Evolutionary conservation across 92 coral and sea anemone species (phyloP).

Genomic region (Paragorgia papillata): DNA sequence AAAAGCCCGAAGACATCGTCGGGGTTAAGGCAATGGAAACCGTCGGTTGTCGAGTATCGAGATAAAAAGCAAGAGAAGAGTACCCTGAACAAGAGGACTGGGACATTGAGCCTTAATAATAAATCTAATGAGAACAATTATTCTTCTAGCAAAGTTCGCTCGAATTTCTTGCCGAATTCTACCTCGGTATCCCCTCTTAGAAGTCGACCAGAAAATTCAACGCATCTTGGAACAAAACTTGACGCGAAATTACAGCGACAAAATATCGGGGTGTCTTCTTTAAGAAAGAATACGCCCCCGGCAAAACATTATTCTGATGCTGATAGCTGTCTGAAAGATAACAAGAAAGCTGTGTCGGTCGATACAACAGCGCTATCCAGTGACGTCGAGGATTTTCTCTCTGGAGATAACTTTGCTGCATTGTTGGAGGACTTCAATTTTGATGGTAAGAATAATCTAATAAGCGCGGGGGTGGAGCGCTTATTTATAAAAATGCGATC

Average conservation of each 20-base stretch:
- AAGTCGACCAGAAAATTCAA: not conserved
- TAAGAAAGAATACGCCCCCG: not conserved
- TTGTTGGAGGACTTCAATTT: conserved; percentile 40
- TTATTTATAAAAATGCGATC: no score
- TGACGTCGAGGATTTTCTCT: conserved; percentile 15
- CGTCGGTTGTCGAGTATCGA: not conserved
- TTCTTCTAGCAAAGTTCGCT: conserved; percentile 1
- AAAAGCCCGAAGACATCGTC: not conserved
- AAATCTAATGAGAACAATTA: not conserved
- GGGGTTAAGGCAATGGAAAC: not conserved
- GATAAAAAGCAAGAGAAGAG: not conserved
- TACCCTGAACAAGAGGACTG: not conserved
- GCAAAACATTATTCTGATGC: not conserved
- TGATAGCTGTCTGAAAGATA: not conserved
- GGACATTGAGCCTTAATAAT: no score
- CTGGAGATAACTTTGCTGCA: conserved; percentile 22
- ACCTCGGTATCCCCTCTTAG: not conserved
- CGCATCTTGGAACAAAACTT: no score
- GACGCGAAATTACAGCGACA: no score
- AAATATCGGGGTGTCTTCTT: not conserved
- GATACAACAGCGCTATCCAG: not conserved
- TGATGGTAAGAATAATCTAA: conserved; percentile 21
- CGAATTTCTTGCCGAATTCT: not conserved
- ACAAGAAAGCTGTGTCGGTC: not conserved
- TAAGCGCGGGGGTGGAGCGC: no score